Evolutionary conservation across 2,113 vertebrate genomes (phyloP), one percentile per base, ranked within the genome.

Genomic region (Poicephalus gulielmi): DNA sequence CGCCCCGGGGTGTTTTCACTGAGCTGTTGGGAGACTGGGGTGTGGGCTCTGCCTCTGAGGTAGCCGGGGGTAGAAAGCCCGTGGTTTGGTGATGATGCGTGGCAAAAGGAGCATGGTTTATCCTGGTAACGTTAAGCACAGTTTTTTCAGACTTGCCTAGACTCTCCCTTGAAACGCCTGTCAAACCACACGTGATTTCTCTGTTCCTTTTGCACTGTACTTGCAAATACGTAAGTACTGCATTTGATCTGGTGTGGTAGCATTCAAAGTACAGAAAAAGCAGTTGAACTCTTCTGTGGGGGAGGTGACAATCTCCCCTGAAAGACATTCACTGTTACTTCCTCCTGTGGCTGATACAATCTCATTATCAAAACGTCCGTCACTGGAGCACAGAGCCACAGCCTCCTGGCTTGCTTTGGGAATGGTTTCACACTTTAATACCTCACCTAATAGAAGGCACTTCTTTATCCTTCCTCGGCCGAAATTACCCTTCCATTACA

Each of bases 51-150:
- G n/a, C 11, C 8, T 3, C 15, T 16, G 44, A 37, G 19, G 22
- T 5, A 6, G 46, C 20, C 3, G 4, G 19, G 30, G 11, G 10
- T 27, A 31, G 31, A n/a, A 28, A 22, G 37, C 11, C 24, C 27
- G 13, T 6, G 23, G 10, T 3, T 43, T 6, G 1, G 33, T 28
- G 35, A 25, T 27, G 27, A 3, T 0, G 13, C 1, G 1, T 17
- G 37, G 12, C 7, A 22, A n/a, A 47, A 17, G 22, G 37, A 69
- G 19, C 6, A 22, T 19, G n/a, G 3, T 6, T 49, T 82, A 67
- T 19, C 8, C 12, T 1, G 0, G 9, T 27, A 33, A 13, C 25
- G 5, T 22, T 46, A 7, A 22, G 50, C 2, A 2, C 27, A 8
- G 9, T 3, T 11, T 20, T 90, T 31, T 53, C 10, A 9, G 47